Base-by-base conservation (phyloP, 2,888 invertebrate genomes). In the Nematopogon swammerdamellus region DNA sequence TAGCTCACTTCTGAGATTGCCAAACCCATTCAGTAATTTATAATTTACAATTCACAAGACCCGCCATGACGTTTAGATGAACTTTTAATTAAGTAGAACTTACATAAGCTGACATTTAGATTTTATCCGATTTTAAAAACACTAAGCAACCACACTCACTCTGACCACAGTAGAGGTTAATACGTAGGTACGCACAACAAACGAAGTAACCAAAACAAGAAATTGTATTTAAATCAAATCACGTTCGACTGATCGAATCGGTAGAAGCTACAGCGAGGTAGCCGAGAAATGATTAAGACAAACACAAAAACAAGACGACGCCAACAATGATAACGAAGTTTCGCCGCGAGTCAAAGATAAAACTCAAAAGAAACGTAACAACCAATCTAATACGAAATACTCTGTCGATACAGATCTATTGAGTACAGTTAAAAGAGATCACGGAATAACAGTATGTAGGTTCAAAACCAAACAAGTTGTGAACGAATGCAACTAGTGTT, bases 301-400 rank as follows among this genome's bases (percentile, higher is more conserved):
- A 36, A 36, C 36, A 36, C n/a, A 36, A 36, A 36, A 36, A 36
- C 36, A 36, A 36, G 11, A 36, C 36, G 36, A 36, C 8, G 36
- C 8, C 36, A 36, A 36, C 36, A 36, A 36, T 36, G 36, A 36
- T 36, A 36, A 36, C 36, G 36, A 36, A 36, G 36, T 36, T 36
- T 36, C 36, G 11, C 36, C 36, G 36, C 36, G n/a, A 36, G 36
- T 14, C 36, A 36, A 36, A 36, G 36, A 36, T 36, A 36, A 36
- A 36, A 36, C 11, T 36, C n/a, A 36, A 36, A 36, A 36, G 36
- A 55, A 51, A 51, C 17, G 52, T 50, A 55, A 49, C 44, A 57
- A 55, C 51, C 52, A 56, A 58, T 55, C 55, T 53, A 53, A 58
- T 53, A 53, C 54, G 44, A 50, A 58, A 55, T 58, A 57, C 54